Evolutionary conservation across 30 jellyfish, hydroid and myxozoan species (phyloP).

Genomic region (Clytia hemisphaerica): DNA sequence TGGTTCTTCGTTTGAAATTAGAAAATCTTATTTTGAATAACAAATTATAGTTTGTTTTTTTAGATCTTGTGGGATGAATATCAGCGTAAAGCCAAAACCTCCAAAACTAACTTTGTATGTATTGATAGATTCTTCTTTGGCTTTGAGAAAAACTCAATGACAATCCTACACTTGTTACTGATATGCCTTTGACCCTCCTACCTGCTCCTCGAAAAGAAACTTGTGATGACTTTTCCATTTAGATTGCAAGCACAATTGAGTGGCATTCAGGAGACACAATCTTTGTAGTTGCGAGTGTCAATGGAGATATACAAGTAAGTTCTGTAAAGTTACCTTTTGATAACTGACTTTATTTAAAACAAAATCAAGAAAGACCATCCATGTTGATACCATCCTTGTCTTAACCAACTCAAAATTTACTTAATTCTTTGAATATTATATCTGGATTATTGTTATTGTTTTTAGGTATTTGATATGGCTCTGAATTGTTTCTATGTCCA

Average conservation of each 20-base stretch:
- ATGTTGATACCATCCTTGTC: too few species aligned
- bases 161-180: too few species aligned
- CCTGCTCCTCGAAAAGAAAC: too few species aligned
- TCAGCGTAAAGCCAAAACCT: slow-evolving; percentile 42
- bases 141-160: neutral
- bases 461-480: slow-evolving; percentile 74
- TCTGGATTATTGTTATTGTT: neutral
- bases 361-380: too few species aligned
- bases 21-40: neutral
- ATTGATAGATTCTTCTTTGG: neutral
- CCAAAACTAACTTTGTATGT: slow-evolving; percentile 41
- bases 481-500: slow-evolving; percentile 48
- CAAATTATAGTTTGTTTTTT: neutral
- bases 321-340: too few species aligned
- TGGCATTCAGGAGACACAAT: slow-evolving; percentile 80
- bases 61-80: slow-evolving; percentile 55
- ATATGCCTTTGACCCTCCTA: too few species aligned
- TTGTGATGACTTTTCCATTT: neutral
- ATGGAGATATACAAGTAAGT: slow-evolving; percentile 68
- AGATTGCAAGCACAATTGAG: slow-evolving; percentile 44
- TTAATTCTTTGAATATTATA: too few species aligned
- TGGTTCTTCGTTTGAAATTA: neutral
- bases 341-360: too few species aligned
- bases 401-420: too few species aligned
- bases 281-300: slow-evolving; percentile 49